Conservation (phyloP, 2,888 invertebrate species). For the Eudasyphora cyanicolor region DNA sequence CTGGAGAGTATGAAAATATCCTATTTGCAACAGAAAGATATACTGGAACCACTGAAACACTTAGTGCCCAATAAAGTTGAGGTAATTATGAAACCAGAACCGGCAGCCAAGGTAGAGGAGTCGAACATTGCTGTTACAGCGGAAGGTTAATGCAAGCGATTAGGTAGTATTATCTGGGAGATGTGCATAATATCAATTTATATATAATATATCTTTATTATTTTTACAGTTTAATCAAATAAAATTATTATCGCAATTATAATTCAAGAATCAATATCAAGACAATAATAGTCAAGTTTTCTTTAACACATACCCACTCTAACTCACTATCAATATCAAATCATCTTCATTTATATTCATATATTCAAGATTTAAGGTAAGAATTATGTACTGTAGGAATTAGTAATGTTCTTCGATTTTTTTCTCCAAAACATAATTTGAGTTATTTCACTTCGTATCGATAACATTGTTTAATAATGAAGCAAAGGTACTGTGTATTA, state of each 20-base stretch:
- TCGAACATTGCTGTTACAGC: slow-evolving; percentile 60
- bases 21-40: slow-evolving; percentile 82
- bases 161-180: neutral
- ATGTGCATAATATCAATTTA: neutral
- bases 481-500: no score
- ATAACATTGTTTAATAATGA: no score
- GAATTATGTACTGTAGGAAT: no score
- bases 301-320: no score
- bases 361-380: no score
- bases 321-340: no score
- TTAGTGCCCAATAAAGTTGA: slow-evolving; percentile 75
- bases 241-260: neutral
- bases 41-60: slow-evolving; percentile 82
- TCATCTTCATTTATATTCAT: no score
- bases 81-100: slow-evolving; percentile 40
- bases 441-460: no score
- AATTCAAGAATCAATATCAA: neutral
- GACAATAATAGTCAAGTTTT: neutral
- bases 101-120: slow-evolving; percentile 34
- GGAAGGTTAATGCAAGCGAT: slow-evolving; percentile 66
- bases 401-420: no score
- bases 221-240: slow-evolving; percentile 16
- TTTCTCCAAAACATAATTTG: no score
- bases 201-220: neutral
- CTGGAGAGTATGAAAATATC: slow-evolving; percentile 88